Conservation (phyloP, 2,113 vertebrate genomes). For the Eira barbara region DNA sequence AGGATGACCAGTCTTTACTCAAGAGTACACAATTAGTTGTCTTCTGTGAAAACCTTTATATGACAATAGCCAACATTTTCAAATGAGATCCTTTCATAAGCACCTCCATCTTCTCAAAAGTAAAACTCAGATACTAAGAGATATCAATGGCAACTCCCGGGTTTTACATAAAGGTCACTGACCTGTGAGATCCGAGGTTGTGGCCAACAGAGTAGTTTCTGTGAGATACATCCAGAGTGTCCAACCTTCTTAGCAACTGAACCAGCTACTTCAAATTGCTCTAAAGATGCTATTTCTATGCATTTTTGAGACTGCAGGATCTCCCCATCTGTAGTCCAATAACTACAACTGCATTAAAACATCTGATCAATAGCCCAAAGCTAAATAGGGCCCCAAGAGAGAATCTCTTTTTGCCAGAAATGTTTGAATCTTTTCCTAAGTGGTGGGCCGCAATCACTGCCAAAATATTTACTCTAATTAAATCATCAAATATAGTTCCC, state of each 20-base stretch:
- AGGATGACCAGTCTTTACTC: not conserved
- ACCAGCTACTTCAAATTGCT: not conserved
- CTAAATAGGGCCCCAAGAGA: conserved; percentile 32
- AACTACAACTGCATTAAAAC: conserved; percentile 21
- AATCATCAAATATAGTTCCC: conserved; percentile 54
- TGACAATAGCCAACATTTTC: not conserved
- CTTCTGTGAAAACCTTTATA: not conserved
- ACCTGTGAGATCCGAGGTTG: not conserved
- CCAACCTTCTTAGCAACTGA: not conserved
- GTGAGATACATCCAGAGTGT: not conserved
- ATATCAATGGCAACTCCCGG: not conserved
- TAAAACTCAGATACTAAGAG: not conserved
- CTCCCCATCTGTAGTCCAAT: not conserved
- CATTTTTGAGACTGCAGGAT: conserved; percentile 16
- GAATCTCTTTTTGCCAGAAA: conserved; percentile 51
- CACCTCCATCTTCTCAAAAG: not conserved
- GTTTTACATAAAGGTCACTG: not conserved
- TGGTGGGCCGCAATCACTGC: not conserved
- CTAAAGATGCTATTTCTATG: not conserved
- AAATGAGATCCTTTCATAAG: not conserved
- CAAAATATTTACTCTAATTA: conserved; percentile 67
- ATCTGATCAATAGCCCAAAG: conserved; percentile 53
- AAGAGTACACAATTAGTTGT: not conserved
- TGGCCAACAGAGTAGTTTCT: not conserved
- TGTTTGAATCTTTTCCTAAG: conserved; percentile 56